Conservation (phyloP, 1,140 invertebrate species). For the Fopius arisanus region DNA sequence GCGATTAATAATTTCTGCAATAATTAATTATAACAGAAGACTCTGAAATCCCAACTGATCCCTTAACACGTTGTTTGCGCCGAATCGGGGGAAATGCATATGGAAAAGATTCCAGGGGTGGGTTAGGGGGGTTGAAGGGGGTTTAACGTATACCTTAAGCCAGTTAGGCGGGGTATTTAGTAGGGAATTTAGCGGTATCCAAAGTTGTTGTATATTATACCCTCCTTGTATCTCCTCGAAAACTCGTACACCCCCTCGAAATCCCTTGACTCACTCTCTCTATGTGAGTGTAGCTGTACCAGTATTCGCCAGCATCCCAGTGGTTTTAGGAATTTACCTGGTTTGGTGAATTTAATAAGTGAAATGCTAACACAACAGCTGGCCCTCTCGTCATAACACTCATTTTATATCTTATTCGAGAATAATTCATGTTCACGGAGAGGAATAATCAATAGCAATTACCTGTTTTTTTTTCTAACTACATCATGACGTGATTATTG, state of each 20-base stretch:
- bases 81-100: background rate
- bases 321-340: background rate
- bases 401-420: too few relatives aligned
- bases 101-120: background rate
- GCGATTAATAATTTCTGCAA: too few relatives aligned
- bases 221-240: slow-evolving; percentile 44
- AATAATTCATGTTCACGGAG: too few relatives aligned
- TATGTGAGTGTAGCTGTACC: background rate
- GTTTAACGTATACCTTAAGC: slow-evolving; percentile 47
- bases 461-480: too few relatives aligned
- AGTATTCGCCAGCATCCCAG: background rate
- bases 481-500: too few relatives aligned
- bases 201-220: slow-evolving; percentile 56
- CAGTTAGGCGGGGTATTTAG: slow-evolving; percentile 59
- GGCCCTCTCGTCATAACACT: too few relatives aligned
- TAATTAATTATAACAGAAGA: background rate
- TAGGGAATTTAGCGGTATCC: slow-evolving; percentile 50
- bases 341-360: slow-evolving; percentile 7
- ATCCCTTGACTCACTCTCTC: background rate
- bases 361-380: slow-evolving; percentile 1
- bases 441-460: too few relatives aligned
- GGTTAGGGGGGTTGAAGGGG: background rate
- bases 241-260: slow-evolving; percentile 32
- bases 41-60: too few relatives aligned
- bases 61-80: background rate